Evolutionary conservation across 2,113 vertebrate species (phyloP), one percentile per base, ranked within the genome.

Genomic region (Garra rufa): DNA sequence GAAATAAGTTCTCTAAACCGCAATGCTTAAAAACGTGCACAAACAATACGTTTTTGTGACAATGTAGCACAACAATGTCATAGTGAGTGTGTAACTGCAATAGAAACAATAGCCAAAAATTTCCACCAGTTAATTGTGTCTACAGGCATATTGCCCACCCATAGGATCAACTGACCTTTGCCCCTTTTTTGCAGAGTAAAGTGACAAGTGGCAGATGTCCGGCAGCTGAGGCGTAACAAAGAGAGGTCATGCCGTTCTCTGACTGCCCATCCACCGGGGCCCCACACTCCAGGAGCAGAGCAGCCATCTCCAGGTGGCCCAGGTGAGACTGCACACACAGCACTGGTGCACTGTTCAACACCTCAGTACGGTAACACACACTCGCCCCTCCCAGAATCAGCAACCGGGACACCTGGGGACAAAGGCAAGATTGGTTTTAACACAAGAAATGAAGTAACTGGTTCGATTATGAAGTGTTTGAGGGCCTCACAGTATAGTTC

Each of bases 371-470:
- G 87, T 99, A 98, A 94, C 96, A 96, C 81, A 97, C 96, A 19
- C 96, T 98, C 30, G 98, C 98, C 8, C 98, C 98, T 48, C 96
- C 97, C 85, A 97, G 91, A 91, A 99, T 98, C 92, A 99, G 91
- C 84, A 99, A 94, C 26, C 98, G 97, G 90, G 98, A 99, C 85
- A 99, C 98, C 98, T 99, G 89, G 44, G 87, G 86, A 84, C 43
- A 67, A 38, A 46, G 0, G 24, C 21, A 44, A 38, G 52, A 21
- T n/a, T 43, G n/a, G 70, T n/a, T 52, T 26, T 26, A 26, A 28
- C 44, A n/a, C 17, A 41, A n/a, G 73, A 67, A 65, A 19, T 28
- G 3, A 61, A 6, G 30, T 41, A 28, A 1, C 28, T 44, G 43
- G 11, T 26, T 21, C 26, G 44, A 43, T 44, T 13, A n/a, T 43